phyloP scores from a whole-genome alignment of 2,797 vertebrate species.

The Sebastes diaconus region DNA sequence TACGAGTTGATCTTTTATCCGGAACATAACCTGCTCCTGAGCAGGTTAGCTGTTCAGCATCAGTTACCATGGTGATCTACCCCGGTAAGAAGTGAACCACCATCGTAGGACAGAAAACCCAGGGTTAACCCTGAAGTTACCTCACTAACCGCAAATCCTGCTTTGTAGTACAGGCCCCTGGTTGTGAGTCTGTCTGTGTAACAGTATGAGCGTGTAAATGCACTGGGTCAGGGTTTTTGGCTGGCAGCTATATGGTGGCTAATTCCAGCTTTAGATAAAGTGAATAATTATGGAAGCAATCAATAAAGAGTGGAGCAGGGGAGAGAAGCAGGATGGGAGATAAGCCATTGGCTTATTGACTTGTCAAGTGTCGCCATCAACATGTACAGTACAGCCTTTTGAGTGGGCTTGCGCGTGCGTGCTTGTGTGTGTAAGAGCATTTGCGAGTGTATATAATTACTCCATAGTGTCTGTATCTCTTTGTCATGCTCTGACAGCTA shows the following conservation, averaged over 20 bases:
- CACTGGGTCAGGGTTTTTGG: conserved; percentile 30
- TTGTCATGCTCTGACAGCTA: conserved; percentile 73
- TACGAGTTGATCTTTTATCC: too few species aligned
- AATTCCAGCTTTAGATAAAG: conserved; percentile 75
- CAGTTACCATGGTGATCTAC: too few species aligned
- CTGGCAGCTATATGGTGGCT: conserved; percentile 45
- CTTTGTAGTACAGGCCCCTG: background rate
- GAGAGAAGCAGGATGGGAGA: conserved; percentile 55
- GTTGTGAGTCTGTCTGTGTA: background rate
- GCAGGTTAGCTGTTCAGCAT: too few species aligned
- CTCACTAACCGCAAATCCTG: too few species aligned
- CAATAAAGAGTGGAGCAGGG: conserved; percentile 65
- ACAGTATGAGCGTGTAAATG: conserved; percentile 15
- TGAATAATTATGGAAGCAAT: conserved; percentile 78
- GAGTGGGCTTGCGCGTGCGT: conserved; percentile 31
- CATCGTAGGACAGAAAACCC: too few species aligned
- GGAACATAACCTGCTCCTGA: too few species aligned
- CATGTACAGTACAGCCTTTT: conserved; percentile 52
- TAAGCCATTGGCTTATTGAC: conserved; percentile 81
- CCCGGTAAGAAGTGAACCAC: too few species aligned
- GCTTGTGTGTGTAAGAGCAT: conserved; percentile 1
- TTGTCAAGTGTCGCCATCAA: conserved; percentile 79
- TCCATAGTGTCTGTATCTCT: conserved; percentile 59
- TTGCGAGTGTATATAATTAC: conserved; percentile 63
- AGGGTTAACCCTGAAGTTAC: too few species aligned